Percentiles rank a stretch among this genome's conserved stretches.
phyloP scores from a whole-genome alignment of 2,888 invertebrate species.

The Hyposoter dolosus region DNA sequence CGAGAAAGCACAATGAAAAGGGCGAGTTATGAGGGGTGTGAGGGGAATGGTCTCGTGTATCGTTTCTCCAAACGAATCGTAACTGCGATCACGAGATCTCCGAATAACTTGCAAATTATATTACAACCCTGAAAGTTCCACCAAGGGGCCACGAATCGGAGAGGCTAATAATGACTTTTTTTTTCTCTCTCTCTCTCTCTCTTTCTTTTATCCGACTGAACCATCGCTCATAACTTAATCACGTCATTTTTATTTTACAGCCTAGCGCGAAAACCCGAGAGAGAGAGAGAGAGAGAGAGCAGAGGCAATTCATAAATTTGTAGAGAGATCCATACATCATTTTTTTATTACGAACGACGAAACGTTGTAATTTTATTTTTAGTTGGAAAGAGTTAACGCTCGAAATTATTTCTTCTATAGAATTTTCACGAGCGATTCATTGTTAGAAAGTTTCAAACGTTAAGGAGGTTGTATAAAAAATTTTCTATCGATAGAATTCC shows the following conservation, averaged over 20 bases:
- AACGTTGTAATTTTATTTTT: background rate
- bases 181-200: too few relatives aligned
- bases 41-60: too few relatives aligned
- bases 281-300: background rate
- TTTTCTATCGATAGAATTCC: too few relatives aligned
- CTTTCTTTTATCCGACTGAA: too few relatives aligned
- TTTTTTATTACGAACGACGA: slow-evolving; percentile 2
- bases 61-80: slow-evolving; percentile 66
- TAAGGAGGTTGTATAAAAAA: too few relatives aligned
- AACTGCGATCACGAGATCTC: slow-evolving; percentile 71
- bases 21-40: too few relatives aligned
- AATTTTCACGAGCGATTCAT: too few relatives aligned
- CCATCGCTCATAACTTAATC: slow-evolving; percentile 70
- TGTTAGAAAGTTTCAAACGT: too few relatives aligned
- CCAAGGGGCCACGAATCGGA: slow-evolving; percentile 13
- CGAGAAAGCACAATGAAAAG: slow-evolving; percentile 53
- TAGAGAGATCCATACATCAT: background rate
- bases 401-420: background rate
- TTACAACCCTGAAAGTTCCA: slow-evolving; percentile 73
- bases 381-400: background rate
- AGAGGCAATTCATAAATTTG: slow-evolving; percentile 20
- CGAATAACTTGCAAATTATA: slow-evolving; percentile 73
- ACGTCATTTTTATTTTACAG: slow-evolving; percentile 54
- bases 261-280: slow-evolving; percentile 9
- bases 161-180: slow-evolving; percentile 54